Conservation (phyloP, 1,140 invertebrate genomes). For the Tetragnatha versicolor region DNA sequence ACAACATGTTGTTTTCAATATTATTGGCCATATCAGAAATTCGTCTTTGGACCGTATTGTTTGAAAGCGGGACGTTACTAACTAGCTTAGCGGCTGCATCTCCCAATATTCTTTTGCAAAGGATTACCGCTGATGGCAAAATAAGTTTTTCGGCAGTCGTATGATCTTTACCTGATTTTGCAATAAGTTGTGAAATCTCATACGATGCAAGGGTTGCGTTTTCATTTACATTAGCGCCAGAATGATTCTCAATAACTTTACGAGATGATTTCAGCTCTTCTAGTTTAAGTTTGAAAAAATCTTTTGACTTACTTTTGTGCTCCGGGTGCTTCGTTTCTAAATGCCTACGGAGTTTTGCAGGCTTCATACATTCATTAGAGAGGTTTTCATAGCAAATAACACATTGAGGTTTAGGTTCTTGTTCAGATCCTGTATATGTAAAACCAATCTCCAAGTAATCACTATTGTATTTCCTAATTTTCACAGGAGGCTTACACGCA, state of each 20-base stretch:
- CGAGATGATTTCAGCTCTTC: background rate
- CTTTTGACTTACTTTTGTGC: background rate
- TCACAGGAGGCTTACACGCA: too few species aligned
- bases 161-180: too few species aligned
- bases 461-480: background rate
- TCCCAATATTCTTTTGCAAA: too few species aligned
- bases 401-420: background rate
- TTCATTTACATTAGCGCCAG: too few species aligned
- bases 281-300: background rate
- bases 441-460: background rate
- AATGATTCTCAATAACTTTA: too few species aligned
- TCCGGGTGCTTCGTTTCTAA: background rate
- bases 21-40: background rate
- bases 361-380: background rate
- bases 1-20: background rate
- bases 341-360: background rate
- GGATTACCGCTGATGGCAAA: too few species aligned
- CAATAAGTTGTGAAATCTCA: too few species aligned
- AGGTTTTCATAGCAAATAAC: constrained; percentile 8
- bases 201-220: too few species aligned
- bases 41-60: background rate
- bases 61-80: background rate
- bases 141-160: too few species aligned
- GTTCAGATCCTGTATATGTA: background rate
- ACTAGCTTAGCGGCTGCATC: background rate